A percentile compares a stretch with the other conserved stretches of the same genome.
phyloP scores from a whole-genome alignment of 2,113 vertebrate species.

The Saimiri boliviensis region DNA sequence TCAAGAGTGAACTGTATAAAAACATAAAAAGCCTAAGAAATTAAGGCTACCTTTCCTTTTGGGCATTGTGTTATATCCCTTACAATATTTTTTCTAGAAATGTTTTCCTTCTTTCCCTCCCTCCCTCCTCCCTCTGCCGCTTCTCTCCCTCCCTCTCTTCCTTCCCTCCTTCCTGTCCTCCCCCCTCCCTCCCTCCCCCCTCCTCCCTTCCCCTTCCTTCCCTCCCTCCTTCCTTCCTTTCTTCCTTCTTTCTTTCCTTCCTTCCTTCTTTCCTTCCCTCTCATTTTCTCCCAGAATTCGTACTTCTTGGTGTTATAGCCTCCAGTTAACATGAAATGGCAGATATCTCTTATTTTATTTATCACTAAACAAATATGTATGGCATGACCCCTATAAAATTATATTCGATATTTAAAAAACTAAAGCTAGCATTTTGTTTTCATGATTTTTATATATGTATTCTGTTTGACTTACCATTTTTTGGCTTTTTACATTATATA shows the following conservation, averaged over 20 bases:
- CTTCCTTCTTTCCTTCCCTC: not conserved
- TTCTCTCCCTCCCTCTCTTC: not conserved
- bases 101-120: not conserved
- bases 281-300: not conserved
- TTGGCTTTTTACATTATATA: not conserved
- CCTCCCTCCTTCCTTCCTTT: too few species aligned
- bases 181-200: too few species aligned
- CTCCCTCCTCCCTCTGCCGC: not conserved
- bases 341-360: not conserved
- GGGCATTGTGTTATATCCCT: not conserved
- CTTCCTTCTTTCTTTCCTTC: not conserved
- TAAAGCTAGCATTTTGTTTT: not conserved
- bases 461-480: not conserved
- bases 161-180: not conserved
- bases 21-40: not conserved
- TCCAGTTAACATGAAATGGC: not conserved
- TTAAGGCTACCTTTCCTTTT: not conserved
- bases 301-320: too few species aligned
- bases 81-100: not conserved
- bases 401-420: not conserved
- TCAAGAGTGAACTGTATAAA: not conserved
- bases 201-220: rapidly evolving
- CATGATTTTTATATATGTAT: not conserved
- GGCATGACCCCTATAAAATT: not conserved
- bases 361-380: not conserved